phyloP scores from a whole-genome alignment of 1,140 invertebrate genomes.

The Zaprionus taronus region DNA sequence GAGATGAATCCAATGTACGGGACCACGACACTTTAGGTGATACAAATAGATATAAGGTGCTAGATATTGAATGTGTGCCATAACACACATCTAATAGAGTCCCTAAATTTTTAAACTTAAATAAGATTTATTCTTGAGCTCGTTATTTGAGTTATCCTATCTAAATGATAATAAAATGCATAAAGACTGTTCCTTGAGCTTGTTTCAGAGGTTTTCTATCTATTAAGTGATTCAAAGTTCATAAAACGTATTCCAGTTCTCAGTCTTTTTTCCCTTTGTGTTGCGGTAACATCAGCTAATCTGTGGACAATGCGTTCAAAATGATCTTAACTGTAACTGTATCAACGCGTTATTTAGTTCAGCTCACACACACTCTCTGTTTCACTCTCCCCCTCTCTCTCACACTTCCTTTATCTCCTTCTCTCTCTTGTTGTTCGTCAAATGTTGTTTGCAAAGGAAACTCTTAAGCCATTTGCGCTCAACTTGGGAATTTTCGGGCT shows the following conservation, averaged over 20 bases:
- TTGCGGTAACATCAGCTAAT: background rate
- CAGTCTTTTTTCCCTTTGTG: background rate
- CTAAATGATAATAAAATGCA: too few species aligned
- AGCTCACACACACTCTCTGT: background rate
- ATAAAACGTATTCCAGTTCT: background rate
- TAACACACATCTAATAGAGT: too few species aligned
- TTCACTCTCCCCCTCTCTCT: background rate
- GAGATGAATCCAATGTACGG: too few species aligned
- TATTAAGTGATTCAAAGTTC: background rate
- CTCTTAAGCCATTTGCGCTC: constrained; percentile 32
- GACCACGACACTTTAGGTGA: too few species aligned
- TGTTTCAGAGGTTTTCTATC: background rate
- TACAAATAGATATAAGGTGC: too few species aligned
- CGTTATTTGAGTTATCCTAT: too few species aligned
- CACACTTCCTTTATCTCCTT: background rate
- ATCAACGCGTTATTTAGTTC: background rate
- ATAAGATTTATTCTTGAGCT: too few species aligned
- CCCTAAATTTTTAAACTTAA: too few species aligned
- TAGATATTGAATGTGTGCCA: too few species aligned
- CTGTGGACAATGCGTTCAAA: constrained; percentile 1
- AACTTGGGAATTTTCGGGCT: constrained; percentile 35
- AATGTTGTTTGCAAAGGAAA: constrained; percentile 24
- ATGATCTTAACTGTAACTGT: constrained; percentile 7
- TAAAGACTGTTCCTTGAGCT: background rate
- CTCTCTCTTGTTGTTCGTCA: constrained; percentile 11